Evolutionary conservation across 2,888 invertebrate genomes (phyloP), one percentile per base, ranked within the genome.

Genomic region (Entomobrya multifasciata): DNA sequence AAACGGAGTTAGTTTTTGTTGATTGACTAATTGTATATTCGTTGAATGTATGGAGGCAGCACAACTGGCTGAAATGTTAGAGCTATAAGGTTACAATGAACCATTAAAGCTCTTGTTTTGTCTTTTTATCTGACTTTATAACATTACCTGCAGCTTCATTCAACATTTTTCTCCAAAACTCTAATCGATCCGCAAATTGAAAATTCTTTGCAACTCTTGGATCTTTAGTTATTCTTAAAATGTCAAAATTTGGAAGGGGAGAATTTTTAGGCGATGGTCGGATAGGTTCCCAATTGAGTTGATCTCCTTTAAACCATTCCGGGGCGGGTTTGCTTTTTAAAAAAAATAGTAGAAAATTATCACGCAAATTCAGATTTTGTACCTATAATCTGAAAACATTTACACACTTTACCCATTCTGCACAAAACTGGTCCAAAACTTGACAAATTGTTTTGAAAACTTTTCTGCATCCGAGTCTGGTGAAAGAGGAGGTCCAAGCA

Each of bases 391-490:
- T 5, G 15, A 52, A 49, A 52, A 74, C 47, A 8, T 41, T 41
- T 11, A 0, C 41, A 17, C 3, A 44, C 2, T n/a, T 47, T 44
- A 84, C 84, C 84, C 84, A 13, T 67, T 47, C 22, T 84, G 77
- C 22, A 77, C 84, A 77, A 84, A 84, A 11, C 22, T 10, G n/a
- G 49, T 77, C 84, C 84, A 84, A 20, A 77, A 17, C 17, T 62
- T 52, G 10, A 84, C 67, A 11, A 84, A 55, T n/a, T 25, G 10
- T 17, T 55, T 84, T 25, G 84, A 84, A 30, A 77, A 77, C 11
- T 77, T 60, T 55, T 76, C 83, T 1, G 25, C 0, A 4, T 60
- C 60, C 3, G 84, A 77, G 27, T 77, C 52, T n/a, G 77, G 84
- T 13, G 65, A 13, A 0, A 77, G 22, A 17, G 77, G 84, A 4